Evolutionary conservation across 2,113 vertebrate species (phyloP).

Genomic region (Trogon melanurus): DNA sequence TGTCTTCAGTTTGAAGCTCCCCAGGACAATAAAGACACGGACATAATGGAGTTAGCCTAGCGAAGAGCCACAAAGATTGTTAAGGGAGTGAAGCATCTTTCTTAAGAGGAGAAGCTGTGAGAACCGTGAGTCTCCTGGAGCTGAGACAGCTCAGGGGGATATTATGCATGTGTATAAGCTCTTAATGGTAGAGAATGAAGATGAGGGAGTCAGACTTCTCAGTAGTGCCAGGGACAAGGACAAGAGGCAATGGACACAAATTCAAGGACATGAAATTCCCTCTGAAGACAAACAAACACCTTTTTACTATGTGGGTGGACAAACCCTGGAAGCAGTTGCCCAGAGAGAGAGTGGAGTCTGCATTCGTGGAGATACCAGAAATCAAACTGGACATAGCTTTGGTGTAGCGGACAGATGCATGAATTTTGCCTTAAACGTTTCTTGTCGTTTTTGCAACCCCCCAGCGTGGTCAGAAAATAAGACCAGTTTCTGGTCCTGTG

Average conservation of each 20-base stretch:
- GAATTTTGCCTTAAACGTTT: too few species aligned
- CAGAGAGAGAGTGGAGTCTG: neutral
- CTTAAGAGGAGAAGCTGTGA: neutral
- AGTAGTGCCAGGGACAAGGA: neutral
- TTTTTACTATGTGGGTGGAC: neutral
- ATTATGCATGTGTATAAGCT: neutral
- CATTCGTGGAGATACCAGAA: neutral
- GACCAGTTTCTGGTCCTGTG: too few species aligned
- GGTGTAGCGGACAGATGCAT: too few species aligned
- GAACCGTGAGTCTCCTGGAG: neutral
- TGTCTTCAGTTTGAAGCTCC: neutral
- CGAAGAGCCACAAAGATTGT: neutral
- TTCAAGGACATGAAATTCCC: neutral
- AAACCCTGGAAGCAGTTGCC: neutral
- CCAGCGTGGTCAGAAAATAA: too few species aligned
- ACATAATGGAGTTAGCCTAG: neutral
- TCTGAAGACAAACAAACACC: neutral
- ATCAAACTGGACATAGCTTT: rapidly evolving
- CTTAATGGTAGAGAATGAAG: neutral
- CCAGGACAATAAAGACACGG: neutral
- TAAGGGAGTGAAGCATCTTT: neutral
- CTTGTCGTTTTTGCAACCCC: too few species aligned
- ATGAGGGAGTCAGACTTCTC: neutral
- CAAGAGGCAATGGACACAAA: neutral
- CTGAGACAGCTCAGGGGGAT: neutral